Percentiles rank a stretch among this genome's conserved stretches.
Evolutionary conservation across 2,797 vertebrate genomes (phyloP).

Genomic region (Gadopsis bispinosus): DNA sequence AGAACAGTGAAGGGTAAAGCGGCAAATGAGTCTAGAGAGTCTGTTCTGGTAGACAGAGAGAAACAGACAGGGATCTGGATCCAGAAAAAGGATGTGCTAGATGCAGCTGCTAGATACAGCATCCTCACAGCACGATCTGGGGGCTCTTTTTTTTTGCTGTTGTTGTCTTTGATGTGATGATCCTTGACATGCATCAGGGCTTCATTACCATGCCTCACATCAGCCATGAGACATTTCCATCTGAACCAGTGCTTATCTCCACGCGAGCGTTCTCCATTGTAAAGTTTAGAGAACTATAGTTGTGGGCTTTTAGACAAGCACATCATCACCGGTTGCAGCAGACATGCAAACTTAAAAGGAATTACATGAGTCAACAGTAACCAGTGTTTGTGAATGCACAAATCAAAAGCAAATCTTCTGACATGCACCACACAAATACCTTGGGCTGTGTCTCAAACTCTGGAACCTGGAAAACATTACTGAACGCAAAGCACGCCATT

Average conservation of each 20-base stretch:
- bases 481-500: conserved; percentile 6
- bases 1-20: conserved; percentile 5
- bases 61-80: conserved; percentile 31
- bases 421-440: not conserved
- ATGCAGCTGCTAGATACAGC: conserved; percentile 36
- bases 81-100: conserved; percentile 28
- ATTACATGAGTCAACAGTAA: conserved; percentile 26
- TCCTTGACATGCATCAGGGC: conserved; percentile 55
- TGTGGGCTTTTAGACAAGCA: conserved; percentile 29
- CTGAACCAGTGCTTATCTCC: conserved; percentile 37
- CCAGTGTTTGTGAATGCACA: conserved; percentile 26
- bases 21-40: not conserved
- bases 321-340: conserved; percentile 19
- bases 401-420: conserved; percentile 38
- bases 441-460: not conserved
- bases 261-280: conserved; percentile 18
- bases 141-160: conserved; percentile 17
- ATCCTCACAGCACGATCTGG: conserved; percentile 33
- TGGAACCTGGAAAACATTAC: conserved; percentile 24
- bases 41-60: not conserved
- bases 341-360: conserved; percentile 26
- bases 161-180: conserved; percentile 61
- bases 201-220: conserved; percentile 62
- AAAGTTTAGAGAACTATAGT: conserved; percentile 33
- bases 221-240: conserved; percentile 47